Conservation (phyloP, 1,140 invertebrate species). For the Drosophila erecta region DNA sequence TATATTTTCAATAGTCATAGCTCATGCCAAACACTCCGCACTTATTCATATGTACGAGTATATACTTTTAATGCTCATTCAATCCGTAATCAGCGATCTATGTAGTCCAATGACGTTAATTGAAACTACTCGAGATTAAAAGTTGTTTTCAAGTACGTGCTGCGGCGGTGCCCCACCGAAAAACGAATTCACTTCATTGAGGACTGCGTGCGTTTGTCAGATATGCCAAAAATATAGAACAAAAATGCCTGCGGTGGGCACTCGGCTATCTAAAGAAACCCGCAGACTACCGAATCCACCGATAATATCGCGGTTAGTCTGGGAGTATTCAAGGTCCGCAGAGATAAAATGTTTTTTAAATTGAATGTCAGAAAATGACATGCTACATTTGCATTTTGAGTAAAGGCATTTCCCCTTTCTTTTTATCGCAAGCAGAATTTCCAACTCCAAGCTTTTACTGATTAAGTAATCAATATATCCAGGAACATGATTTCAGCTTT, state of each 20-base stretch:
- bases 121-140: constrained; percentile 82
- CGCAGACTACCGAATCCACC: constrained; percentile 6
- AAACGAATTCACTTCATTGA: constrained; percentile 43
- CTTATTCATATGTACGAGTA: constrained; percentile 32
- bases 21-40: constrained; percentile 6
- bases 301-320: constrained; percentile 11
- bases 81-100: constrained; percentile 74
- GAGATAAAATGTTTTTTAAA: background rate
- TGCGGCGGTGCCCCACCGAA: constrained; percentile 33
- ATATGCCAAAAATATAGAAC: constrained; percentile 30
- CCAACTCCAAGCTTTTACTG: background rate
- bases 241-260: constrained; percentile 17
- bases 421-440: background rate
- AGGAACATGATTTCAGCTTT: too few species aligned
- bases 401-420: too few species aligned
- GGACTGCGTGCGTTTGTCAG: constrained; percentile 23
- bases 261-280: constrained; percentile 24
- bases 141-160: constrained; percentile 73
- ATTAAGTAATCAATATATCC: too few species aligned
- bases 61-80: constrained; percentile 63
- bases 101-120: constrained; percentile 83
- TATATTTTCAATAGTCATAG: constrained; percentile 31
- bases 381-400: too few species aligned
- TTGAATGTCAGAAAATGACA: background rate
- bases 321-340: constrained; percentile 3